These are phyloP conservation scores for Agrotis clavis DNA, from an alignment of 2,888 invertebrate species.

Conservation along the genomic window DNA sequence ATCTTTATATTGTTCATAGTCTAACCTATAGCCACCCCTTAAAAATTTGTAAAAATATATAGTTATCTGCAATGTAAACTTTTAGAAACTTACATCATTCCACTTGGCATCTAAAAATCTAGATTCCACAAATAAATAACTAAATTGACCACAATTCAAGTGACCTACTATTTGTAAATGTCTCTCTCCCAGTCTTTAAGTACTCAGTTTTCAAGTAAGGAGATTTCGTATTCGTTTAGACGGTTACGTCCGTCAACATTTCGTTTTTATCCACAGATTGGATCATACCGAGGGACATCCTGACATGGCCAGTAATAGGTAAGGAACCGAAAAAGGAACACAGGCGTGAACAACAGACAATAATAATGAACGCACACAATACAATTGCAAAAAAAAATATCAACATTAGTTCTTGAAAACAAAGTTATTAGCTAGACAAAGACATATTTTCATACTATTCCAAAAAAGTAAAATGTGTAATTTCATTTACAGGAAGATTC, in stretches of 20 bases:
- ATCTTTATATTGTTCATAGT: constrained; percentile 18
- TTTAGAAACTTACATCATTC: constrained; percentile 17
- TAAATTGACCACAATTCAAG: constrained; percentile 20
- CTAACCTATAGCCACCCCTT: constrained; percentile 27
- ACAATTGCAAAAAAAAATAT: constrained; percentile 23
- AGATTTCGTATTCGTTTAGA: constrained; percentile 81
- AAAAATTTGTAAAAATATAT: constrained; percentile 12
- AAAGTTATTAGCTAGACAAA: constrained; percentile 50
- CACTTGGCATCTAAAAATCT: constrained; percentile 14
- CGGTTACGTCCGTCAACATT: constrained; percentile 90
- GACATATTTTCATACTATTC: constrained; percentile 36
- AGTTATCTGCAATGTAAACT: constrained; percentile 9
- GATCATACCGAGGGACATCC: constrained; percentile 78
- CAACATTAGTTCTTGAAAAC: constrained; percentile 45
- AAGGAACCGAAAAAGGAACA: constrained; percentile 73
- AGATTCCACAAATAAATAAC: constrained; percentile 7
- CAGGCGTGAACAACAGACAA: constrained; percentile 62
- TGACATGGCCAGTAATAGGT: constrained; percentile 80
- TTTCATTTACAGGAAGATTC: constrained; percentile 94
- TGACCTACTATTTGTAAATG: constrained; percentile 23
- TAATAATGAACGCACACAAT: constrained; percentile 26
- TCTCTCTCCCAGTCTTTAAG: constrained; percentile 28
- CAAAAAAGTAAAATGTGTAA: constrained; percentile 26
- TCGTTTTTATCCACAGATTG: constrained; percentile 90
- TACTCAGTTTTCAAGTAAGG: constrained; percentile 53